Conservation (phyloP, 1,140 invertebrate species). For the Temnothorax longispinosus region DNA sequence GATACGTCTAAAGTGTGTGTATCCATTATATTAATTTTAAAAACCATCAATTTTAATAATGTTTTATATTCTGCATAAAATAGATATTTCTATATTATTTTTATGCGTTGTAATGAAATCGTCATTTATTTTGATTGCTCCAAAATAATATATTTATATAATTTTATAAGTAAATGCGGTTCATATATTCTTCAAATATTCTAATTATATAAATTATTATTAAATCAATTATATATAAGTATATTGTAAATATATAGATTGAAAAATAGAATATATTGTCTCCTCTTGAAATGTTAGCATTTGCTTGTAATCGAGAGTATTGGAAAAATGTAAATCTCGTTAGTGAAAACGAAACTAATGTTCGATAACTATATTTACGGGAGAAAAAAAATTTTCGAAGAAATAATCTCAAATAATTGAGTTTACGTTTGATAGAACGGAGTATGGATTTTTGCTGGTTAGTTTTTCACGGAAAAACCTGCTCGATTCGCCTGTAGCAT, state of each 20-base stretch:
- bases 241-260: neutral
- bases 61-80: neutral
- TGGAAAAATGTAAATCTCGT: neutral
- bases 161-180: neutral
- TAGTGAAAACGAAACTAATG: neutral
- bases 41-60: neutral
- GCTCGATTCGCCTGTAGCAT: constrained; percentile 34
- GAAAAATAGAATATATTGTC: neutral
- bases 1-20: neutral
- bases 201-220: neutral
- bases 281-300: neutral
- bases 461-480: constrained; percentile 56
- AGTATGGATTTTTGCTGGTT: constrained; percentile 9
- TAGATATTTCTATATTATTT: neutral
- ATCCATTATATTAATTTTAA: neutral
- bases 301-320: neutral
- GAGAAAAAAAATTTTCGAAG: neutral
- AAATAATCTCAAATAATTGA: constrained; percentile 19
- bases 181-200: neutral
- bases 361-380: constrained; percentile 17
- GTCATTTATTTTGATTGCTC: neutral
- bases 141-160: neutral
- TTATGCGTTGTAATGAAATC: neutral
- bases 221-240: neutral
- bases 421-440: constrained; percentile 2